phyloP scores from a whole-genome alignment of 2,113 vertebrate genomes.

The Macaca nemestrina region DNA sequence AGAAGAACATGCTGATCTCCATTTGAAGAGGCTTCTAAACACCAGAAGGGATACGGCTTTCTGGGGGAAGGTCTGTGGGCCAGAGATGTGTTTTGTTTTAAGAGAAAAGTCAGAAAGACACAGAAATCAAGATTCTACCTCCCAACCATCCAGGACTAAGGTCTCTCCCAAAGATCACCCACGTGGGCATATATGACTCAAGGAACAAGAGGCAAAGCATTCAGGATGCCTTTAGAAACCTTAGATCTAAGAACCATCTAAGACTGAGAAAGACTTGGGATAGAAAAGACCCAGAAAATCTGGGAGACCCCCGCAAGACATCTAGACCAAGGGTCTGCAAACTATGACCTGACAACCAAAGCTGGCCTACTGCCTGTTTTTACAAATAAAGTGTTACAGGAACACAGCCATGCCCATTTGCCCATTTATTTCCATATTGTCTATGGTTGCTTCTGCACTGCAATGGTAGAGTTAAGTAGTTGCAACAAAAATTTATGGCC shows the following conservation, averaged over 20 bases:
- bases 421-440: rapidly evolving
- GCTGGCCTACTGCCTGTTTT: not conserved
- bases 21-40: not conserved
- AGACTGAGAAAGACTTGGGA: not conserved
- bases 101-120: not conserved
- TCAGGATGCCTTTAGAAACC: not conserved
- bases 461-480: not conserved
- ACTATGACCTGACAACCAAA: not conserved
- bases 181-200: not conserved
- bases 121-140: not conserved
- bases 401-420: not conserved
- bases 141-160: not conserved
- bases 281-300: not conserved
- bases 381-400: not conserved
- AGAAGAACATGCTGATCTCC: not conserved
- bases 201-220: not conserved
- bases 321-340: not conserved
- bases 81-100: not conserved
- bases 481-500: not conserved
- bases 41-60: not conserved
- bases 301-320: not conserved
- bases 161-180: not conserved
- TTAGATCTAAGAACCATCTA: not conserved
- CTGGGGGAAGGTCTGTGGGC: not conserved
- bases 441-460: not conserved